phyloP scores from a whole-genome alignment of 2,888 invertebrate genomes.

The Standfussiana lucernea region DNA sequence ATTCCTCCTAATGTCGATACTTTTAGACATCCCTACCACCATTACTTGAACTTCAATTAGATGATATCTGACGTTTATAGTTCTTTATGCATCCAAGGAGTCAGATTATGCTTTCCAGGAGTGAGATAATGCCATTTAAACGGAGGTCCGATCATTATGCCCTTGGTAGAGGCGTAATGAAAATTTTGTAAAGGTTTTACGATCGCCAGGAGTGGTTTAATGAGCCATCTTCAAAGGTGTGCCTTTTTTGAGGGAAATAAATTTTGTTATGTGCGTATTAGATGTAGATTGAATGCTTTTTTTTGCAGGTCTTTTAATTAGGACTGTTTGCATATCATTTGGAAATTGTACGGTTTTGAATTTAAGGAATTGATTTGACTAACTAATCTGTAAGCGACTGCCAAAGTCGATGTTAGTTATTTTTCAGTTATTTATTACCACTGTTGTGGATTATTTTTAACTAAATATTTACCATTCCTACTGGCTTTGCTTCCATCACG shows the following conservation, averaged over 20 bases:
- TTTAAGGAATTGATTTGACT: not conserved
- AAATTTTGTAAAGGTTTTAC: conserved; percentile 86
- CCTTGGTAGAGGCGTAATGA: conserved; percentile 85
- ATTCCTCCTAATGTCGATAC: conserved; percentile 49
- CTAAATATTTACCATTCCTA: not conserved
- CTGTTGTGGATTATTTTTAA: too few species aligned
- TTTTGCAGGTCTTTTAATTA: conserved; percentile 21
- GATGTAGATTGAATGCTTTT: conserved; percentile 43
- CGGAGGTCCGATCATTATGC: conserved; percentile 86
- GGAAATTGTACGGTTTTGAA: not conserved
- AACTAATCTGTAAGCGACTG: not conserved
- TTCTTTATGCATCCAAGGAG: conserved; percentile 89
- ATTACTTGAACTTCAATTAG: conserved; percentile 88
- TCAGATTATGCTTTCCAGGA: conserved; percentile 86
- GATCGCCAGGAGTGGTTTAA: conserved; percentile 77
- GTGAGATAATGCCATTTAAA: conserved; percentile 87
- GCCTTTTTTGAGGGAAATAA: conserved; percentile 73
- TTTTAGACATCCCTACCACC: conserved; percentile 67
- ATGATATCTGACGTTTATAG: conserved; percentile 90
- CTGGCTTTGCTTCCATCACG: not conserved
- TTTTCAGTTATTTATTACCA: too few species aligned
- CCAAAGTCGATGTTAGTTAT: too few species aligned
- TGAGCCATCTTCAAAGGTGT: conserved; percentile 76
- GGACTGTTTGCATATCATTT: not conserved
- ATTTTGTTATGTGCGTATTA: conserved; percentile 58